Conservation (phyloP, 2,797 vertebrate species). For the Zenarchopterus dispar region DNA sequence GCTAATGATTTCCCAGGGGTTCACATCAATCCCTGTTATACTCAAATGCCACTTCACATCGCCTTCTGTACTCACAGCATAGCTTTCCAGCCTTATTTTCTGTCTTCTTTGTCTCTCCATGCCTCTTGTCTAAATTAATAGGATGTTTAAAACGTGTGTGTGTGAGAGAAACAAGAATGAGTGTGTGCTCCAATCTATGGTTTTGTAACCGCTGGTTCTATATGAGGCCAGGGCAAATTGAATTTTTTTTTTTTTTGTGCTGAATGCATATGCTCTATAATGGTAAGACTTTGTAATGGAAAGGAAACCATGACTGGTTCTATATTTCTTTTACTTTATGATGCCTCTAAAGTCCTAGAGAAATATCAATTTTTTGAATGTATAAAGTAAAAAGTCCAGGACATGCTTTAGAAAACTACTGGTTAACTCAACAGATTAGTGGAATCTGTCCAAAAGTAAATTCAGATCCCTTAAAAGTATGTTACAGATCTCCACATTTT, state of each 20-base stretch:
- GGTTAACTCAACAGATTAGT: too few species aligned
- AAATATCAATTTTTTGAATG: too few species aligned
- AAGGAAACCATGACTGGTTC: too few species aligned
- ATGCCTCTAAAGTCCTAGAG: too few species aligned
- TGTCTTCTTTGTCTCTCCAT: background rate
- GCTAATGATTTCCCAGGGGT: slow-evolving; percentile 57
- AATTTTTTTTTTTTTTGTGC: too few species aligned
- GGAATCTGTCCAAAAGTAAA: too few species aligned
- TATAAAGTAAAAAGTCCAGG: too few species aligned
- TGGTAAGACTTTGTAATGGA: too few species aligned
- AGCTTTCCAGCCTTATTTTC: background rate
- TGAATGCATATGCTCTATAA: background rate
- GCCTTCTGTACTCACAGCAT: background rate
- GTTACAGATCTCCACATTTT: too few species aligned
- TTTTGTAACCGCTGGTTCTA: background rate
- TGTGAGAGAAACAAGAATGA: background rate
- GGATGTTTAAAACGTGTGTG: background rate
- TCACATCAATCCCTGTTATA: slow-evolving; percentile 31
- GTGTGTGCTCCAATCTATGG: background rate
- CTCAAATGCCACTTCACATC: slow-evolving; percentile 57
- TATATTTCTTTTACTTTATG: too few species aligned
- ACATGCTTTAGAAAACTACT: too few species aligned
- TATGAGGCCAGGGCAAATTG: background rate
- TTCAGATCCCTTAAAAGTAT: too few species aligned
- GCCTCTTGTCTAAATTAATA: background rate